These are phyloP conservation scores for Ecdyonurus torrentis DNA, from an alignment of 2,888 invertebrate species.

Conservation along the genomic window DNA sequence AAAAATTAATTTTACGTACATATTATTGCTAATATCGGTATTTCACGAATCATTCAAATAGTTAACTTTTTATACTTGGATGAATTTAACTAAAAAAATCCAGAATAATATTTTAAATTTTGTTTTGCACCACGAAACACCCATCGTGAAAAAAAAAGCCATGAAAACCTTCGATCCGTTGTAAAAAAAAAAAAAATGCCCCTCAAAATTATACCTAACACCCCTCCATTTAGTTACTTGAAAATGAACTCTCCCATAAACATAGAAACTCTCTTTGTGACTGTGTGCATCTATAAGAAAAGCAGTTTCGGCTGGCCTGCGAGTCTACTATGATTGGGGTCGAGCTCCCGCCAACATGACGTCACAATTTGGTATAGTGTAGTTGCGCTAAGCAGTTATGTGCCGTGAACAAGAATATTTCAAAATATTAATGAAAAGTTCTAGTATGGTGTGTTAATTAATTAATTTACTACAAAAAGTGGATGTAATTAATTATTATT, in stretches of 20 bases:
- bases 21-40: too few relatives aligned
- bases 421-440: neutral
- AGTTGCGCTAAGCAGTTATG: constrained; percentile 24
- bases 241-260: neutral
- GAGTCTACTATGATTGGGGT: constrained; percentile 15
- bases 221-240: neutral
- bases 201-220: neutral
- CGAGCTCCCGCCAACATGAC: constrained; percentile 29
- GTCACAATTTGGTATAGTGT: constrained; percentile 32
- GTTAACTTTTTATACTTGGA: neutral
- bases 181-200: neutral
- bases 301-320: constrained; percentile 9
- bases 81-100: neutral
- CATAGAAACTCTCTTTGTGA: neutral
- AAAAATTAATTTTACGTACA: too few relatives aligned
- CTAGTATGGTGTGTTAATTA: constrained; percentile 7
- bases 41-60: too few relatives aligned
- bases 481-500: constrained; percentile 13
- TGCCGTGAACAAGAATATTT: constrained; percentile 10
- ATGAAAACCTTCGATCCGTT: neutral
- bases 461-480: too few relatives aligned
- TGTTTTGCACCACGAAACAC: neutral
- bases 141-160: too few relatives aligned
- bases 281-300: neutral
- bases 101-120: neutral